Evolutionary conservation across 2,113 vertebrate species (phyloP).

Genomic region (Brachypodius melanocephalos): DNA sequence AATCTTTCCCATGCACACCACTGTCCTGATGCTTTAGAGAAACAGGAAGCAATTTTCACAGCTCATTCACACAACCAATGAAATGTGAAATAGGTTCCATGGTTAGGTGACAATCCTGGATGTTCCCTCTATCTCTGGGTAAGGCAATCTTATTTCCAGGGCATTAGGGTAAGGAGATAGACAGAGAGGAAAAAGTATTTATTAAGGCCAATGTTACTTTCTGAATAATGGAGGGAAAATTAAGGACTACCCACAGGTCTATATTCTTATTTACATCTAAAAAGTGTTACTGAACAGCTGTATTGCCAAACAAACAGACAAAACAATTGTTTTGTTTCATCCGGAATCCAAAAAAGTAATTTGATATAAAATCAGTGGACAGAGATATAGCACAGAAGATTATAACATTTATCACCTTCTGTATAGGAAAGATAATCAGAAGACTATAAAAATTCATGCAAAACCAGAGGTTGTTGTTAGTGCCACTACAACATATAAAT

Average conservation of each 20-base stretch:
- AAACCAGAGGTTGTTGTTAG: not conserved
- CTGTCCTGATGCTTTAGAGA: conserved; percentile 35
- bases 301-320: not conserved
- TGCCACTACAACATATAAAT: not conserved
- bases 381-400: not conserved
- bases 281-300: not conserved
- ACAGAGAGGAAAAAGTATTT: not conserved
- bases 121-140: not conserved
- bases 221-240: not conserved
- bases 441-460: not conserved
- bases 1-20: not conserved
- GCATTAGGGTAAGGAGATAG: conserved; percentile 5
- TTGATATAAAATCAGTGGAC: not conserved
- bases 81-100: conserved; percentile 66
- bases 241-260: not conserved
- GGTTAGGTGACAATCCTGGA: conserved; percentile 20
- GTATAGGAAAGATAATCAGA: not conserved
- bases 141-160: not conserved
- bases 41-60: conserved; percentile 62
- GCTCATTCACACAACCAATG: conserved; percentile 47
- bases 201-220: not conserved
- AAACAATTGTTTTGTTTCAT: not conserved
- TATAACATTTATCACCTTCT: not conserved
- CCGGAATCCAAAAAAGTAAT: not conserved
- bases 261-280: not conserved